A percentile compares a stretch with the other conserved stretches of the same genome.
phyloP scores from a whole-genome alignment of 1,140 invertebrate species.

The Drosophila grimshawi region DNA sequence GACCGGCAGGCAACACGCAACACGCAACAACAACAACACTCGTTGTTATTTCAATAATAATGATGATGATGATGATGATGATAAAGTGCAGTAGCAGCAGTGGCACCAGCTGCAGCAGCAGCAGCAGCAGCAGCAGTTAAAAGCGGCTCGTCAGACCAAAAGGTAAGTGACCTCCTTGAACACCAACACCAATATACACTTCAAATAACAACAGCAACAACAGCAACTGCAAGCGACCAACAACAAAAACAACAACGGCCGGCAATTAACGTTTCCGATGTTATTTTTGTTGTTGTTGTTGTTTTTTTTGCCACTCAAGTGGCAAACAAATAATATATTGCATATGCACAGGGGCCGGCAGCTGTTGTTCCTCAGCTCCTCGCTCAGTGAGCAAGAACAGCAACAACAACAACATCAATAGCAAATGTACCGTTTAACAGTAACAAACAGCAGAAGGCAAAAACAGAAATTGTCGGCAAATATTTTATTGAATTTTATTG shows the following conservation, averaged over 20 bases:
- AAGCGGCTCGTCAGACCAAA: constrained; percentile 50
- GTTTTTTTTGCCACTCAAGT: constrained; percentile 19
- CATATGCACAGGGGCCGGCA: constrained; percentile 60
- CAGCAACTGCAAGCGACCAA: neutral
- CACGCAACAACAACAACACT: constrained; percentile 14
- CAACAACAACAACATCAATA: constrained; percentile 17
- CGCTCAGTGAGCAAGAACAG: constrained; percentile 9
- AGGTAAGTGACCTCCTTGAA: constrained; percentile 72
- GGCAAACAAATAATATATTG: constrained; percentile 54
- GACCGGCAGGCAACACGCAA: constrained; percentile 5
- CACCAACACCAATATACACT: constrained; percentile 19
- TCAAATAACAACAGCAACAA: constrained; percentile 9
- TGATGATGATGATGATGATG: constrained; percentile 19
- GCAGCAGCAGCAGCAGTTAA: constrained; percentile 15
- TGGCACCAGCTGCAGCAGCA: constrained; percentile 7
- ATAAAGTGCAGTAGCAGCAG: constrained; percentile 20
- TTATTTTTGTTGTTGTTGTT: constrained; percentile 5
- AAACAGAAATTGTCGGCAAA: constrained; percentile 65
- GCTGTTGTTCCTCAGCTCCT: constrained; percentile 32
- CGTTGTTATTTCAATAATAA: constrained; percentile 8
- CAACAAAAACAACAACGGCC: constrained; percentile 7
- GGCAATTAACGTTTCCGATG: constrained; percentile 38
- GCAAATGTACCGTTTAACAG: neutral
- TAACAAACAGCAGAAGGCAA: constrained; percentile 8
- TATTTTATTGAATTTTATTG: constrained; percentile 78